These are phyloP conservation scores for Trypoxylus dichotomus DNA, from an alignment of 1,140 invertebrate genomes.

Conservation along the genomic window DNA sequence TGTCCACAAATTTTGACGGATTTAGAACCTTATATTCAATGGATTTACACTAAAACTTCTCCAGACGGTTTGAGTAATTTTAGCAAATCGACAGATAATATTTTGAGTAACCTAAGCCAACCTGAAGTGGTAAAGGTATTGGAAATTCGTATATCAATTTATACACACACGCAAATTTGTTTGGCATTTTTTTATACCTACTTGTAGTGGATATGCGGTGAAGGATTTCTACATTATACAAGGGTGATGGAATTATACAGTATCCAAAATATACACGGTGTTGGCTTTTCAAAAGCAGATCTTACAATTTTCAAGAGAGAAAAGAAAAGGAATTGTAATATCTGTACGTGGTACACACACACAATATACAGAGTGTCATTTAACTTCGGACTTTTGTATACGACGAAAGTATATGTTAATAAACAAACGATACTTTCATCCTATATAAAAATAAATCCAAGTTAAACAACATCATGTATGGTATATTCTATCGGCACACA, in stretches of 20 bases:
- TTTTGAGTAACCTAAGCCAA: not conserved
- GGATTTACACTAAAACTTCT: conserved; percentile 59
- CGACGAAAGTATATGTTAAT: too few relatives aligned
- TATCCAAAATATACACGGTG: conserved; percentile 14
- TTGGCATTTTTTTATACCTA: conserved; percentile 17
- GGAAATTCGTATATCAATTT: not conserved
- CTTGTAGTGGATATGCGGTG: conserved; percentile 17
- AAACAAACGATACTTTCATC: too few relatives aligned
- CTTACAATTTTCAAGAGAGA: not conserved
- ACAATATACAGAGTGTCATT: too few relatives aligned
- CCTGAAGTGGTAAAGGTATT: conserved; percentile 22
- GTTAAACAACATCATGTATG: too few relatives aligned
- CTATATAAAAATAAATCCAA: too few relatives aligned
- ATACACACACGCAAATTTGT: too few relatives aligned
- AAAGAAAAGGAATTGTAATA: not conserved
- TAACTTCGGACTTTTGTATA: too few relatives aligned
- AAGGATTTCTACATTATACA: conserved; percentile 27
- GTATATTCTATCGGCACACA: not conserved
- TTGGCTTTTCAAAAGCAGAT: not conserved
- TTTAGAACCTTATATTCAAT: conserved; percentile 73
- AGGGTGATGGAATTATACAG: conserved; percentile 41
- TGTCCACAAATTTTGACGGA: conserved; percentile 74
- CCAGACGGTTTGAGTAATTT: conserved; percentile 37
- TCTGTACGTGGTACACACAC: too few relatives aligned
- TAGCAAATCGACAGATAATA: not conserved